Percentiles rank a stretch among this genome's conserved stretches.
Conservation (phyloP, 2,113 vertebrate genomes). For the Phrynosoma blainvillii region DNA sequence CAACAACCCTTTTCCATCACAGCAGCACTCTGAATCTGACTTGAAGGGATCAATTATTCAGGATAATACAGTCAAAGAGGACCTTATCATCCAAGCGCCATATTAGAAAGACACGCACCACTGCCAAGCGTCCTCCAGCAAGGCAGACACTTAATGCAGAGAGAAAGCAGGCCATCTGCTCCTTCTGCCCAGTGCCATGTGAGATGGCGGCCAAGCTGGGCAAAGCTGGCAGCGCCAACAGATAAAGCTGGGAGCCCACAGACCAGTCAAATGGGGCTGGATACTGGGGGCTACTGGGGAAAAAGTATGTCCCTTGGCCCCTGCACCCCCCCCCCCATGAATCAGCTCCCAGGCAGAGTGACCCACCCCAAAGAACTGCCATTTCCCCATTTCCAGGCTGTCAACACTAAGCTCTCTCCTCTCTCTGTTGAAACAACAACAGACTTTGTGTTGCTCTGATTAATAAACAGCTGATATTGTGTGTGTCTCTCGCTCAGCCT, state of each 20-base stretch:
- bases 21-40: neutral
- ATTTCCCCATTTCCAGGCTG: neutral
- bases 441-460: conserved; percentile 14
- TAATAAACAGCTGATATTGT: conserved; percentile 7
- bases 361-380: neutral
- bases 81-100: neutral
- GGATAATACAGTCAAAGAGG: neutral
- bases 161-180: conserved; percentile 13
- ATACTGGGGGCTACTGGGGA: neutral
- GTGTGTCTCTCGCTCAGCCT: neutral
- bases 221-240: neutral
- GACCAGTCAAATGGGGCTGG: neutral
- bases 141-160: neutral
- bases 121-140: conserved; percentile 19
- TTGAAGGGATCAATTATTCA: conserved; percentile 16
- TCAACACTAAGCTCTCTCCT: neutral
- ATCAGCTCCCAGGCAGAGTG: neutral
- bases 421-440: neutral
- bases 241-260: too few species aligned
- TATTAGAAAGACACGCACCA: neutral
- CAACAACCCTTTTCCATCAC: neutral
- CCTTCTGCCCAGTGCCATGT: neutral
- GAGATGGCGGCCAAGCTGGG: neutral
- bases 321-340: neutral
- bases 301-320: neutral